Conservation (phyloP, 2,888 invertebrate species). For the Noctua comes region DNA sequence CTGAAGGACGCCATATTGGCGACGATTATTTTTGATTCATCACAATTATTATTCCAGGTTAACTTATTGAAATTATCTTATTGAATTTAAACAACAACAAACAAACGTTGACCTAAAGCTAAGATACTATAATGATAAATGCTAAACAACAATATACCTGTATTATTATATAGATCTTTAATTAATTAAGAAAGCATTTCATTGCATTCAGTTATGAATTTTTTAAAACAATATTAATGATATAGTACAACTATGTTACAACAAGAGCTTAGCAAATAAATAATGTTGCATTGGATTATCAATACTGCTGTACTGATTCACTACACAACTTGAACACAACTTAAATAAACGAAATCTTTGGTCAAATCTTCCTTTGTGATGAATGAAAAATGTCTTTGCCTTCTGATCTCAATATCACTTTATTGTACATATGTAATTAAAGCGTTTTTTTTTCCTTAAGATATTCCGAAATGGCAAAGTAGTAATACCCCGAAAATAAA, state of each 20-base stretch:
- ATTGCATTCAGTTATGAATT: slow-evolving; percentile 3
- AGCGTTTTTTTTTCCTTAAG: slow-evolving; percentile 77
- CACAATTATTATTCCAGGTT: slow-evolving; percentile 73
- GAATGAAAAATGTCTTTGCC: slow-evolving; percentile 80
- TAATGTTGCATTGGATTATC: slow-evolving; percentile 4
- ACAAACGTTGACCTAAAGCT: neutral
- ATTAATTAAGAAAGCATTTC: slow-evolving; percentile 18
- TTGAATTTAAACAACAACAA: neutral
- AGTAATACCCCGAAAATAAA: slow-evolving; percentile 52
- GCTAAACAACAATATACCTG: neutral
- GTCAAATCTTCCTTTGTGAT: slow-evolving; percentile 75
- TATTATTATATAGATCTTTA: neutral
- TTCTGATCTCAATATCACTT: slow-evolving; percentile 83
- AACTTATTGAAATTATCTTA: neutral
- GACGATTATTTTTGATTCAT: slow-evolving; percentile 82
- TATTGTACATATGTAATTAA: slow-evolving; percentile 89
- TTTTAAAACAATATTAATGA: neutral
- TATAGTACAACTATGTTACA: neutral
- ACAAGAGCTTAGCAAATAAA: neutral
- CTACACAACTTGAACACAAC: neutral
- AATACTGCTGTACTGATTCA: neutral
- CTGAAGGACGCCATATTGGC: slow-evolving; percentile 89
- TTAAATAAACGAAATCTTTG: slow-evolving; percentile 1
- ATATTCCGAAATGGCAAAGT: slow-evolving; percentile 69
- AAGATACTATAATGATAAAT: neutral